Base-by-base conservation (phyloP, 2,797 vertebrate species). In the Pagetopsis macropterus region DNA sequence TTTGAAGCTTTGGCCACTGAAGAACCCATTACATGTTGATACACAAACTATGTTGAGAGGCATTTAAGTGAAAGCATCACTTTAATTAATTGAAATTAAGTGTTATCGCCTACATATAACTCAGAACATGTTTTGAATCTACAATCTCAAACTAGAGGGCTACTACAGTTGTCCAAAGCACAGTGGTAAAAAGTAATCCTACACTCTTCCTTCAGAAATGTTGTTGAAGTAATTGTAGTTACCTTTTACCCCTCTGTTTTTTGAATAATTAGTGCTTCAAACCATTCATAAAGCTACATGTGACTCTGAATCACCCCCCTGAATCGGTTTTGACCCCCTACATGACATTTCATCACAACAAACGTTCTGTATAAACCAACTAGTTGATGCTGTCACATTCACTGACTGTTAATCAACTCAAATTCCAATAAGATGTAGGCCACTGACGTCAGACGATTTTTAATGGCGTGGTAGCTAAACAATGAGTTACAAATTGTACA, bases 321-420 rank as follows among this genome's bases (percentile, higher is more conserved):
- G 43, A 40, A 31, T 62, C 41, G 21, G 17, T 8, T 40, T 40
- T 70, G 49, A 76, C 58, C 31, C 48, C 55, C 21, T 54, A 43
- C 46, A 44, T 56, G 64, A 60, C 55, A 71, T 66, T 60, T 15
- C 17, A 40, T 19, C 61, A 48, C 40, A n/a, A 14, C 48, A 46
- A 59, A 44, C 45, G 56, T 63, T 75, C 9, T 41, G 17, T 37
- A 37, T 62, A 10, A 62, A 71, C 57, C 51, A 51, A 60, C 57
- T 9, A 55, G 62, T 71, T 49, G 31, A 50, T 27, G 63, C 61
- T 59, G 72, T 79, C 79, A 86, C 65, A 75, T 65, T 64, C 19
- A 12, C 45, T 41, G 31, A 5, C 27, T 66, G 64, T 75, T 65
- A 76, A 70, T 55, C 16, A 59, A 73, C 33, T 15, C 37, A 27